A percentile compares a stretch with the other conserved stretches of the same genome.
phyloP scores from a whole-genome alignment of 2,888 invertebrate species.

The Alloplasta piceator region DNA sequence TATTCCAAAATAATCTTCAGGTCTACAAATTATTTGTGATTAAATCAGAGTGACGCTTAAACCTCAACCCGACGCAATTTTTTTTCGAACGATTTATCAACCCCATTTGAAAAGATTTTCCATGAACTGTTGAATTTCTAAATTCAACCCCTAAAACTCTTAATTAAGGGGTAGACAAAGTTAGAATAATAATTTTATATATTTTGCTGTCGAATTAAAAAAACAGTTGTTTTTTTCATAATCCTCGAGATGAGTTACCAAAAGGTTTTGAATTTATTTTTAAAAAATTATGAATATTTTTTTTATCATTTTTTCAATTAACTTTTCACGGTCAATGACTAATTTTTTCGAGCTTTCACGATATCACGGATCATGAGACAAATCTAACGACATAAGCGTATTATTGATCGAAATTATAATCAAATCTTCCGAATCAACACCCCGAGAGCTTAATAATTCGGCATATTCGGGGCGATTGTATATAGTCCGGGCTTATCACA shows the following conservation, averaged over 20 bases:
- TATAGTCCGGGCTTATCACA: constrained; percentile 35
- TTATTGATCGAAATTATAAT: constrained; percentile 58
- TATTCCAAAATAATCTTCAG: too few species aligned
- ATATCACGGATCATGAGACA: background rate
- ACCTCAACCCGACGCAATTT: too few species aligned
- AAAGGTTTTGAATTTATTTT: too few species aligned
- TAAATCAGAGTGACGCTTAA: too few species aligned
- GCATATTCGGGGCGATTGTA: background rate
- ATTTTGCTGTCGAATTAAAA: background rate
- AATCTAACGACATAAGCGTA: constrained; percentile 45
- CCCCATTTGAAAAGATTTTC: too few species aligned
- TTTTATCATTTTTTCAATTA: background rate
- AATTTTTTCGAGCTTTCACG: background rate
- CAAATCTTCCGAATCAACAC: constrained; percentile 58
- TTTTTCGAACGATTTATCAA: too few species aligned
- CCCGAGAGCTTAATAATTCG: constrained; percentile 31
- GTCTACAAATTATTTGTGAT: too few species aligned
- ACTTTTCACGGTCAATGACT: background rate
- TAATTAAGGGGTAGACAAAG: too few species aligned
- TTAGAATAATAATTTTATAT: too few species aligned
- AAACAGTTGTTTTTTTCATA: background rate
- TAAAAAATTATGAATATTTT: background rate
- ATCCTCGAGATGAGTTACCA: too few species aligned
- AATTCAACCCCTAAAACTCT: too few species aligned
- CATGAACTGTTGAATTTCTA: too few species aligned